Base-by-base conservation (phyloP, 1,140 invertebrate species). In the Neodiprion pinetum region DNA sequence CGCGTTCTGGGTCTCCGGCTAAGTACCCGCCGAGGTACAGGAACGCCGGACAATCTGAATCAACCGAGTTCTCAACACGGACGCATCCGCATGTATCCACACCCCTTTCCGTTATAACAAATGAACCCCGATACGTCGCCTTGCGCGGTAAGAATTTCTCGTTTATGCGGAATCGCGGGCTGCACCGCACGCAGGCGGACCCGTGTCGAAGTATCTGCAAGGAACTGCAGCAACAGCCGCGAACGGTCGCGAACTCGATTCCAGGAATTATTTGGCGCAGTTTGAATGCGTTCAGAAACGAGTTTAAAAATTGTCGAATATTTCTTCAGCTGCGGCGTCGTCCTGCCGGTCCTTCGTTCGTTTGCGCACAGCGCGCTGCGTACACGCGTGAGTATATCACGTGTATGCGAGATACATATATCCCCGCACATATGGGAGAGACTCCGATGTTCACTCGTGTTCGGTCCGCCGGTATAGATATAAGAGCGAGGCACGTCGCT, bases 291-390 rank as follows among this genome's bases (percentile, higher is more conserved):
- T 82, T 84, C 82, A 82, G 83, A 83, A 87, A 87, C 87, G 85
- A 84, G 86, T 87, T 88, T 87, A 83, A 86, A 85, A 87, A 88
- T 86, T 84, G 82, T 82, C 83, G 84, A 86, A 85, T 85, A 85
- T 86, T 86, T 83, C 81, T 83, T 76, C 75, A 78, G 70, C 40
- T 48, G 70, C 73, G 75, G 67, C 70, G 73, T 69, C 14, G 12
- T 49, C 65, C 61, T 23, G 23, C 48, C 17, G 68, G 28, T 40
- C 28, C 28, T 40, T 40, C 28, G 28, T 40, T 40, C 28, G 28
- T 40, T 40, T 40, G 28, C 28, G 28, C 28, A 40, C 28, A 40
- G 28, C 28, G 28, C 28, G 28, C 28, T 40, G 47, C n/a, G 72
- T 21, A 69, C 47, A 40, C 68, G 28, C 28, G 5, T 40, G 28